phyloP scores from a whole-genome alignment of 2,888 invertebrate species.

The Tetragonisca angustula region DNA sequence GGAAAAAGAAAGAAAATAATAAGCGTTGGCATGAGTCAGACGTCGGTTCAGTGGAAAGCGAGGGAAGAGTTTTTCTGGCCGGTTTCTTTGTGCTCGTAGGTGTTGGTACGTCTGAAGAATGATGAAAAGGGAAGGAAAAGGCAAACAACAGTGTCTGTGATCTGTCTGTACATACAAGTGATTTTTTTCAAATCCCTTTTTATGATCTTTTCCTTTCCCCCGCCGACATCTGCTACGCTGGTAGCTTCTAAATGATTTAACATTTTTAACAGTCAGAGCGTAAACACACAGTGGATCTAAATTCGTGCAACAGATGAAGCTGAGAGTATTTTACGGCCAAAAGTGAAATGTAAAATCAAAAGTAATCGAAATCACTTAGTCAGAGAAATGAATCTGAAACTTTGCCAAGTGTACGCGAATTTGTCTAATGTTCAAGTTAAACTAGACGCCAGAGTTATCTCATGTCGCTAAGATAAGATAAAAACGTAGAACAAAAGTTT shows the following conservation, averaged over 20 bases:
- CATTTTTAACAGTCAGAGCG: not conserved
- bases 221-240: not conserved
- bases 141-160: conserved; percentile 16
- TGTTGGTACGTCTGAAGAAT: conserved; percentile 29
- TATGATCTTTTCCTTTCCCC: too few relatives aligned
- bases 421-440: too few relatives aligned
- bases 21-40: conserved; percentile 51
- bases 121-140: conserved; percentile 31
- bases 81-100: conserved; percentile 40
- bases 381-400: too few relatives aligned
- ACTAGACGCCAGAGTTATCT: too few relatives aligned
- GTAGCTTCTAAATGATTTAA: not conserved
- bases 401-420: too few relatives aligned
- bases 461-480: too few relatives aligned
- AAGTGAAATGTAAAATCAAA: too few relatives aligned
- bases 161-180: not conserved
- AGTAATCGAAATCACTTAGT: too few relatives aligned
- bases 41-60: not conserved
- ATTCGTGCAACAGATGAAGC: not conserved
- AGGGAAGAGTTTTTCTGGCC: conserved; percentile 41
- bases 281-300: not conserved
- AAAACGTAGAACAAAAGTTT: too few relatives aligned
- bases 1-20: conserved; percentile 18
- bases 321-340: too few relatives aligned
- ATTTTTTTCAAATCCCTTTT: not conserved